Evolutionary conservation across 2,113 vertebrate species (phyloP).

Genomic region (Hyperoodon ampullatus): DNA sequence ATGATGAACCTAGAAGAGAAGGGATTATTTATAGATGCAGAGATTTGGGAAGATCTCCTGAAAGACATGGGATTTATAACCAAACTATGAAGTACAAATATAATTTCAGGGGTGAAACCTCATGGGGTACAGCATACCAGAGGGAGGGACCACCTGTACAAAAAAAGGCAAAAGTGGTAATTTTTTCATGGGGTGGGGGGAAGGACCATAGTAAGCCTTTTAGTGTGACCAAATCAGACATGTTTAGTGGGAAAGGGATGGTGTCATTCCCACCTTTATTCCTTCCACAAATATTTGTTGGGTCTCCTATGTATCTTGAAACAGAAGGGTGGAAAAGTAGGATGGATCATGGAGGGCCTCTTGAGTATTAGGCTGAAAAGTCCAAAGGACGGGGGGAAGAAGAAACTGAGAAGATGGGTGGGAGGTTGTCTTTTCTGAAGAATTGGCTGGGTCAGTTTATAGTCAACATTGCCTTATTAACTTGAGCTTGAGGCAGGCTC

Average conservation of each 20-base stretch:
- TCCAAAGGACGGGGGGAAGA: neutral
- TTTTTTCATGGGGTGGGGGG: neutral
- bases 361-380: neutral
- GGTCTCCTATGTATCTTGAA: neutral
- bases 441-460: neutral
- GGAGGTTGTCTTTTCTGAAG: neutral
- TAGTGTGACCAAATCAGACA: neutral
- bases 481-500: neutral
- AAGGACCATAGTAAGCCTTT: neutral
- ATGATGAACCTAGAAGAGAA: neutral
- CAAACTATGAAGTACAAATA: neutral
- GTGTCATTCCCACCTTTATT: neutral
- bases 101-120: neutral
- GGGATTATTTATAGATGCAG: neutral
- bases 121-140: neutral
- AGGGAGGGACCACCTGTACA: neutral
- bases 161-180: neutral
- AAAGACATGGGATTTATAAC: neutral
- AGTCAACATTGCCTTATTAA: neutral
- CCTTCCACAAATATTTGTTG: neutral
- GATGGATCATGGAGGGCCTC: neutral
- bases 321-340: neutral
- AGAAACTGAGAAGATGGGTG: neutral
- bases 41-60: neutral
- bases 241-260: neutral